Evolutionary conservation across 2,888 invertebrate species (phyloP), one percentile per base, ranked within the genome.

Genomic region (Limnephilus auricula): DNA sequence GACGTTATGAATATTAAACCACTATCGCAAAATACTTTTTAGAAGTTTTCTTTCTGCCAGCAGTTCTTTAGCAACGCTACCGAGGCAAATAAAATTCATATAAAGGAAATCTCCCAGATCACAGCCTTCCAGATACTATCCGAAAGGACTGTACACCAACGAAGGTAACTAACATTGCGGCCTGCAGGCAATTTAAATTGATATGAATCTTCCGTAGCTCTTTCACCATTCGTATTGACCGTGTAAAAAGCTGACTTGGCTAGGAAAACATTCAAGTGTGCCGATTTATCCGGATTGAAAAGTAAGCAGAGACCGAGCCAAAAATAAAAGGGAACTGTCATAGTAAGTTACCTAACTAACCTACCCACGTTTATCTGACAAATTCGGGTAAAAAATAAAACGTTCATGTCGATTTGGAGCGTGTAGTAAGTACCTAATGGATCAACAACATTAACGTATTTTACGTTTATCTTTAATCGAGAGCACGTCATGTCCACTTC

Each of bases 241-340:
- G 85, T 25, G 40, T 45, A 40, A 40, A 85, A 85, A 40, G 85
- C 85, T 85, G 85, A 85, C 85, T 85, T n/a, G 37, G n/a, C 45
- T 40, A 45, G 45, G 40, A 85, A 84, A 40, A 85, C 85, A 40
- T 85, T 40, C 85, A 30, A 85, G 30, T 85, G 40, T 30, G 85
- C 85, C 85, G 37, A 85, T 40, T 40, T 40, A 40, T 40, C 85
- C 30, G 25, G 85, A 37, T 40, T 85, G 37, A 10, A 37, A 34
- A 82, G 32, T 31, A 82, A 34, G 82, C 25, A 82, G 34, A 82
- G 82, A 65, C 65, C 9, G 82, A 18, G 82, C 82, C 32, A 37
- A 82, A 80, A 65, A 82, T 32, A 37, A 82, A 82, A 82, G 9
- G 25, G 25, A 82, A 32, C 32, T 82, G 32, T 65, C 25, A 9